Evolutionary conservation across 2,888 invertebrate species (phyloP), one percentile per base, ranked within the genome.

Genomic region (Eristalis arbustorum): DNA sequence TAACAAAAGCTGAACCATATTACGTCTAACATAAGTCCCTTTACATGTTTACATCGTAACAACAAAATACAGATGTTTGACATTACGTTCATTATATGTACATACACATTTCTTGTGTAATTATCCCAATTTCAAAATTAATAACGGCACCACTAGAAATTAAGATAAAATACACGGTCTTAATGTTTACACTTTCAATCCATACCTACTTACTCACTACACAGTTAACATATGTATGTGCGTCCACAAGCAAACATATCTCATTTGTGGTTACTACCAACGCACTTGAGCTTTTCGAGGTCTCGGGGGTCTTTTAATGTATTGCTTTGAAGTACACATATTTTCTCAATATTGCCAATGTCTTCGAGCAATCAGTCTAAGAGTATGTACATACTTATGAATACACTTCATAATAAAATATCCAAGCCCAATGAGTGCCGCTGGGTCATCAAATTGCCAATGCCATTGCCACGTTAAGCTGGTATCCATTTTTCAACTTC

Each of bases 381-480:
- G 5, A 72, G 22, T 66, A 23, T 42, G 42, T 63, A 31, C 31
- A 31, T 31, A 63, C 31, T 42, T 49, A 61, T 11, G 40, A 25
- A 61, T 61, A 40, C 61, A 61, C 71, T 62, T 42, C 25, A 42
- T 71, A 18, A 11, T 25, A 61, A 13, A 61, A 61, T 61, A 40
- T 61, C 13, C 42, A 71, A 71, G 13, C 25, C 28, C 23, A 14
- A 40, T 40, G 28, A 71, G 61, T 71, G 66, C 11, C 56, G 68
- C 31, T 42, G 13, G 63, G 18, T 80, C 68, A 63, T 68, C 73
- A 73, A 14, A 31, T 68, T 74, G n/a, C 40, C 68, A 80, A 63
- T 63, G 67, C n/a, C 79, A 80, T 80, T 73, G 80, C 67, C 57
- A 61, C 49, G n/a, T 49, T 18, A 22, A 49, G 49, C 49, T 18